These are phyloP conservation scores for Macrotrachela quadricornifera DNA, from an alignment of 1,140 invertebrate genomes.

Conservation along the genomic window DNA sequence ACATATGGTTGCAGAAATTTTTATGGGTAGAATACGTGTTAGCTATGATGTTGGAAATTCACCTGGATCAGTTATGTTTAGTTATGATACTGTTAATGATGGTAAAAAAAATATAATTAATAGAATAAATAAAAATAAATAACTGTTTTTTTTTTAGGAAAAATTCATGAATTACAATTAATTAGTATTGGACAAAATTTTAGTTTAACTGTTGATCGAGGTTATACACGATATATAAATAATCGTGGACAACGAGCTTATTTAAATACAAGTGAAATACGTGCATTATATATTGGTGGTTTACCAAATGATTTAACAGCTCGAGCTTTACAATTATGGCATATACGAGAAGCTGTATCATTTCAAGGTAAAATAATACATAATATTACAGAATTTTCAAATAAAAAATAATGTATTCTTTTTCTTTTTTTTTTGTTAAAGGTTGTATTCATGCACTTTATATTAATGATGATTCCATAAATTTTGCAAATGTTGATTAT, in stretches of 20 bases:
- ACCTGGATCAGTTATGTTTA: slow-evolving; percentile 90
- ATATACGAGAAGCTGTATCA: slow-evolving; percentile 64
- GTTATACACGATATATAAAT: slow-evolving; percentile 63
- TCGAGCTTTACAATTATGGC: slow-evolving; percentile 67
- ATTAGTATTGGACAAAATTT: slow-evolving; percentile 79
- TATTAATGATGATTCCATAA: slow-evolving; percentile 76
- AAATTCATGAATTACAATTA: slow-evolving; percentile 65
- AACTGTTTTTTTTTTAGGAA: slow-evolving; percentile 63
- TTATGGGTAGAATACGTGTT: slow-evolving; percentile 69
- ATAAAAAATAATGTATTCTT: too few relatives aligned
- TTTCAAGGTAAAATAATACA: too few relatives aligned
- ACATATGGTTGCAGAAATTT: slow-evolving; percentile 71
- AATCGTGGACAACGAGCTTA: slow-evolving; percentile 73
- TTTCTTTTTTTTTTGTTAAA: slow-evolving; percentile 28
- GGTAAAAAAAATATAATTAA: slow-evolving; percentile 13
- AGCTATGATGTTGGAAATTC: slow-evolving; percentile 92
- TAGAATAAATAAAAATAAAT: too few relatives aligned
- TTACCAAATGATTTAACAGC: slow-evolving; percentile 53
- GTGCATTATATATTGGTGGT: slow-evolving; percentile 73
- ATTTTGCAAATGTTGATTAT: slow-evolving; percentile 60
- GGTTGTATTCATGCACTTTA: slow-evolving; percentile 77
- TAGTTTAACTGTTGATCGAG: slow-evolving; percentile 65
- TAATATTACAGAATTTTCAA: too few relatives aligned
- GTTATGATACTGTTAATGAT: slow-evolving; percentile 35
- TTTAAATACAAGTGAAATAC: slow-evolving; percentile 44